phyloP scores from a whole-genome alignment of 2,113 vertebrate species.

The Austrofundulus limnaeus region DNA sequence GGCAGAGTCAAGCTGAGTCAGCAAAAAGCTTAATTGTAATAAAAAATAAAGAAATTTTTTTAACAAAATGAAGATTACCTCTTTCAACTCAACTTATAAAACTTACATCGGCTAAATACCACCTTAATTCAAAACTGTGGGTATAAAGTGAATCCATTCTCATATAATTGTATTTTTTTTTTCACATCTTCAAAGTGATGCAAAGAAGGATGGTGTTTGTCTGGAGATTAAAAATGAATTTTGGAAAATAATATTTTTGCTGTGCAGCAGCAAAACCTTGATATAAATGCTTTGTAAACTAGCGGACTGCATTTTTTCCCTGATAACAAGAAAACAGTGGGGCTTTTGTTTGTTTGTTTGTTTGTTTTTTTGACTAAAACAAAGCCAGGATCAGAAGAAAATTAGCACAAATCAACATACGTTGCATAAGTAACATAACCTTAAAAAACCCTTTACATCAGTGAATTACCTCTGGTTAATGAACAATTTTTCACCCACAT shows the following conservation, averaged over 20 bases:
- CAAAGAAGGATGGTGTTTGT: not conserved
- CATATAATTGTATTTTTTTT: no score
- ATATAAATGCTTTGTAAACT: not conserved
- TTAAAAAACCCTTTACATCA: conserved; percentile 24
- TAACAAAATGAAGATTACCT: no score
- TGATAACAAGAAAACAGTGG: not conserved
- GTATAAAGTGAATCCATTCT: no score
- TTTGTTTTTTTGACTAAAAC: no score
- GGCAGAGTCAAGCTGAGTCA: no score
- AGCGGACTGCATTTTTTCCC: not conserved
- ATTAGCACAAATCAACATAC: not conserved
- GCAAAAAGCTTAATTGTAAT: no score
- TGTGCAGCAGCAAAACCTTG: not conserved
- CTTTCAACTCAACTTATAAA: no score
- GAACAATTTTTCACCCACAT: conserved; percentile 22
- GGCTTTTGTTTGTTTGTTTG: not conserved
- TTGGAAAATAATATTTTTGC: not conserved
- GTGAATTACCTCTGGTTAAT: conserved; percentile 50
- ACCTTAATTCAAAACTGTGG: no score
- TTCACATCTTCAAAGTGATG: no score
- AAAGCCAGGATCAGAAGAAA: no score
- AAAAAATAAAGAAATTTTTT: no score
- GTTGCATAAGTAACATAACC: conserved; percentile 7
- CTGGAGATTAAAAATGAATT: not conserved
- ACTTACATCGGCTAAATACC: no score